phyloP scores from a whole-genome alignment of 2,113 vertebrate genomes.

The Urocynchramus pylzowi region DNA sequence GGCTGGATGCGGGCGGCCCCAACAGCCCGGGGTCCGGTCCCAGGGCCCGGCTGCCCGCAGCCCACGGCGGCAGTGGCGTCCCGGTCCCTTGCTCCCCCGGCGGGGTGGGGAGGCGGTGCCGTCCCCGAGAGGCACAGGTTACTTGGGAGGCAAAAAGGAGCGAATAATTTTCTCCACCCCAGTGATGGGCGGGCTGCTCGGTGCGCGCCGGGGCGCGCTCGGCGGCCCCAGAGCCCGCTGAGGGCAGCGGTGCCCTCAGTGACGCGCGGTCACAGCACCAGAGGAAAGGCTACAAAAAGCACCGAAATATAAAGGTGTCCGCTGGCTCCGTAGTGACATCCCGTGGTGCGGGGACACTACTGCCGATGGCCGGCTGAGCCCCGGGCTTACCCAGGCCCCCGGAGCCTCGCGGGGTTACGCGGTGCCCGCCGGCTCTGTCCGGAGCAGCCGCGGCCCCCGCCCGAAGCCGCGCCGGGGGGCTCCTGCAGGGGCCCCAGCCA shows the following conservation, averaged over 20 bases:
- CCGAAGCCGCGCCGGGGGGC: rapidly evolving
- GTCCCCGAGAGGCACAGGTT: not conserved
- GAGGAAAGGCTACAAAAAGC: not conserved
- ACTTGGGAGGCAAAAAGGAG: not conserved
- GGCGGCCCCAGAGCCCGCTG: not conserved
- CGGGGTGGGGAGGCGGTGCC: not conserved
- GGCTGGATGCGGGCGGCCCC: not conserved
- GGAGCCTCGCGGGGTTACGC: not conserved
- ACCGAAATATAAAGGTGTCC: not conserved
- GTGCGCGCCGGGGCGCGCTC: not conserved
- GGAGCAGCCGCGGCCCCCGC: not conserved
- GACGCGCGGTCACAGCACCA: not conserved
- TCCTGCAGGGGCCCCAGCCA: not conserved
- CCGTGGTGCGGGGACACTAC: not conserved
- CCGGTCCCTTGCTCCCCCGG: not conserved
- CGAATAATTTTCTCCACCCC: not conserved
- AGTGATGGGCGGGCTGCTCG: not conserved
- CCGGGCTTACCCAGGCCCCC: not conserved
- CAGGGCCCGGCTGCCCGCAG: not conserved
- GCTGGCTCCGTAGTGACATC: conserved; percentile 40
- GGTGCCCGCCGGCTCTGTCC: rapidly evolving
- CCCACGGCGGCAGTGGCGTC: not conserved
- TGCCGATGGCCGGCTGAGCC: not conserved
- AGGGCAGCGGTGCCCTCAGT: not conserved
- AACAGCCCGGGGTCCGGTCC: not conserved